A percentile compares a stretch with the other conserved stretches of the same genome.
phyloP scores from a whole-genome alignment of 2,113 vertebrate genomes.

The Pao palembangensis region DNA sequence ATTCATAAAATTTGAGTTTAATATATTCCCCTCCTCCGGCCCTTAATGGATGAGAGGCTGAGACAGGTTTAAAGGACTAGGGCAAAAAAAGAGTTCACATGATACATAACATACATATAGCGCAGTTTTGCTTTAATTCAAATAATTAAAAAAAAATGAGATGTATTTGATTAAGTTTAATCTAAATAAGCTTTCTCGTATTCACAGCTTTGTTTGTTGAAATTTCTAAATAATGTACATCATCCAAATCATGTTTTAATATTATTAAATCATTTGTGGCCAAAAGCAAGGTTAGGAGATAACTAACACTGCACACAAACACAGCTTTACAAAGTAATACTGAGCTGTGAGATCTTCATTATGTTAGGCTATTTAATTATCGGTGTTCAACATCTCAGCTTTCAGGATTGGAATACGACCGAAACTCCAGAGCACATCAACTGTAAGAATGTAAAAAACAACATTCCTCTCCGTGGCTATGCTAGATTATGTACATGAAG shows the following conservation, averaged over 20 bases:
- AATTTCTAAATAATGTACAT: no score
- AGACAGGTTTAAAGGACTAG: slow-evolving; percentile 43
- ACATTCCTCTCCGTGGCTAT: slow-evolving; percentile 31
- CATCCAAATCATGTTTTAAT: no score
- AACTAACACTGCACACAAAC: neutral
- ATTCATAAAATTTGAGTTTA: slow-evolving; percentile 68
- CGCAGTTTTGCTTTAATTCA: slow-evolving; percentile 7
- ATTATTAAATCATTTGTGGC: neutral
- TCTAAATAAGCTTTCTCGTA: neutral
- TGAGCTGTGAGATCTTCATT: slow-evolving; percentile 4
- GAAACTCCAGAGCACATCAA: slow-evolving; percentile 49
- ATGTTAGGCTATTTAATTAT: slow-evolving; percentile 45
- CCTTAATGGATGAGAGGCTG: slow-evolving; percentile 36
- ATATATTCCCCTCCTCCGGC: slow-evolving; percentile 40
- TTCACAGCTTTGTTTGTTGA: neutral
- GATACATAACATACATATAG: slow-evolving; percentile 22
- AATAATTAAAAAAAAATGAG: neutral
- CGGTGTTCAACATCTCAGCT: slow-evolving; percentile 51
- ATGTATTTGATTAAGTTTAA: neutral
- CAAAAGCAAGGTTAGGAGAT: neutral
- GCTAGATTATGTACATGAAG: slow-evolving; percentile 10
- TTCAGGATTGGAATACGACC: slow-evolving; percentile 39
- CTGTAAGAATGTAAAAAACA: slow-evolving; percentile 38
- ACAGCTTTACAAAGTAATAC: slow-evolving; percentile 1
- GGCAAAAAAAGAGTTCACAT: neutral